Conservation (phyloP, 2,797 vertebrate species). For the Anas flavirostris region DNA sequence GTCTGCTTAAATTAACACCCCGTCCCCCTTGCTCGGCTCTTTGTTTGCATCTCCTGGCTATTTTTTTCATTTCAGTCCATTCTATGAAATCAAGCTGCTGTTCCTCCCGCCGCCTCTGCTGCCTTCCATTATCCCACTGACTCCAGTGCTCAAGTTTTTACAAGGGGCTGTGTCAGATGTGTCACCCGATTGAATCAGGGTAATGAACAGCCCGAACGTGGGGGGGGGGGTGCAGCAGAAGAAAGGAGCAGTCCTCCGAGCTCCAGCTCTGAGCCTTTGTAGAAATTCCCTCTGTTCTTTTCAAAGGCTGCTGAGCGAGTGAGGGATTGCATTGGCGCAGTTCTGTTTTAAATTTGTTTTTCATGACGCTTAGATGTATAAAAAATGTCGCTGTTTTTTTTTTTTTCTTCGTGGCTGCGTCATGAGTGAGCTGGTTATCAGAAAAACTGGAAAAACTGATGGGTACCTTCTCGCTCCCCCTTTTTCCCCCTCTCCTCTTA, state of each 20-base stretch:
- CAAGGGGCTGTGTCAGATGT: neutral
- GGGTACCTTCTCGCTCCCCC: neutral
- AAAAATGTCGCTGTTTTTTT: neutral
- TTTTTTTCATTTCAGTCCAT: neutral
- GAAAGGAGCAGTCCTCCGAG: neutral
- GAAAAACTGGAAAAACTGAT: neutral
- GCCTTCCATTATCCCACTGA: neutral
- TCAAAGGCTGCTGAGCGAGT: neutral
- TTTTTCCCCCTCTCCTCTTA: neutral
- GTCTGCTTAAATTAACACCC: constrained; percentile 56
- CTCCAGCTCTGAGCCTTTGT: neutral
- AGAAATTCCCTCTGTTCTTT: constrained; percentile 43
- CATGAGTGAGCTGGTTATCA: neutral
- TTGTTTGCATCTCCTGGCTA: neutral
- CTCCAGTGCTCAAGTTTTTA: neutral
- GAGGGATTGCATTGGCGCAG: neutral
- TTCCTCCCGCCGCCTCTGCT: constrained; percentile 3
- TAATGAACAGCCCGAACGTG: neutral
- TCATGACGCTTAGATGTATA: neutral
- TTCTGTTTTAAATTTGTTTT: neutral
- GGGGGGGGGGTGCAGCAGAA: neutral
- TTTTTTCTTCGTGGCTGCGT: neutral
- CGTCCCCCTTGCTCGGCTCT: neutral
- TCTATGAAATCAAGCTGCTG: neutral
- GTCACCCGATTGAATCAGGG: neutral